phyloP scores from a whole-genome alignment of 2,113 vertebrate species.

The Gambusia affinis region DNA sequence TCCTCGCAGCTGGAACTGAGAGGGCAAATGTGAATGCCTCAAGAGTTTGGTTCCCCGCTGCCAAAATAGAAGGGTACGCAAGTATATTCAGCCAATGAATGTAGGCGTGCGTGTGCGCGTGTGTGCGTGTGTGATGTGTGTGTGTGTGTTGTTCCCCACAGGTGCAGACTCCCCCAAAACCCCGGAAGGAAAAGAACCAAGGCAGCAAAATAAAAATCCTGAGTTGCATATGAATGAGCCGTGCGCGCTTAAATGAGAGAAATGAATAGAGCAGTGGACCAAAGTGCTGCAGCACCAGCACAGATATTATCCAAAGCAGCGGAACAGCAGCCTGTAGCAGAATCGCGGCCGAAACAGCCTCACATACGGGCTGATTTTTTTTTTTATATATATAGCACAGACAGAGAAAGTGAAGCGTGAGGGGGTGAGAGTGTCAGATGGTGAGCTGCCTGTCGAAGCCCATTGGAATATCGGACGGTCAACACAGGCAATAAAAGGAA shows the following conservation, averaged over 20 bases:
- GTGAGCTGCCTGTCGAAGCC: slow-evolving; percentile 29
- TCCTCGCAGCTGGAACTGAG: slow-evolving; percentile 50
- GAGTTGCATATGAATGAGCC: slow-evolving; percentile 62
- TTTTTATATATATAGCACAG: slow-evolving; percentile 32
- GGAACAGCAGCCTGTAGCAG: slow-evolving; percentile 35
- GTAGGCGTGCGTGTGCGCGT: slow-evolving; percentile 6
- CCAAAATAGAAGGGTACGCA: slow-evolving; percentile 49
- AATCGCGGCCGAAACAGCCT: slow-evolving; percentile 33
- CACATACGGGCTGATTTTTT: slow-evolving; percentile 27
- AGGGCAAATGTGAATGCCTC: slow-evolving; percentile 55
- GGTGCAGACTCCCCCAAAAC: slow-evolving; percentile 53
- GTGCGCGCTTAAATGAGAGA: slow-evolving; percentile 29
- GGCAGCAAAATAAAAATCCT: slow-evolving; percentile 55
- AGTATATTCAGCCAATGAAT: slow-evolving; percentile 26
- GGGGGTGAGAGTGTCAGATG: slow-evolving; percentile 6
- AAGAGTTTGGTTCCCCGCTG: slow-evolving; percentile 43
- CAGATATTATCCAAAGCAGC: slow-evolving; percentile 37
- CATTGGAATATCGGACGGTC: slow-evolving; percentile 23
- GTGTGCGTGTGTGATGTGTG: slow-evolving; percentile 5
- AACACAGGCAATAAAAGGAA: slow-evolving; percentile 34
- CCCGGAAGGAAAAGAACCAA: slow-evolving; percentile 56
- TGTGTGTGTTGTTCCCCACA: slow-evolving; percentile 35
- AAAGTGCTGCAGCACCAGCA: slow-evolving; percentile 12
- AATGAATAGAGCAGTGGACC: slow-evolving; percentile 11
- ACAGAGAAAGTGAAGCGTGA: slow-evolving; percentile 11